Evolutionary conservation across 2,113 vertebrate species (phyloP).

Genomic region (Brachionichthys hirsutus): DNA sequence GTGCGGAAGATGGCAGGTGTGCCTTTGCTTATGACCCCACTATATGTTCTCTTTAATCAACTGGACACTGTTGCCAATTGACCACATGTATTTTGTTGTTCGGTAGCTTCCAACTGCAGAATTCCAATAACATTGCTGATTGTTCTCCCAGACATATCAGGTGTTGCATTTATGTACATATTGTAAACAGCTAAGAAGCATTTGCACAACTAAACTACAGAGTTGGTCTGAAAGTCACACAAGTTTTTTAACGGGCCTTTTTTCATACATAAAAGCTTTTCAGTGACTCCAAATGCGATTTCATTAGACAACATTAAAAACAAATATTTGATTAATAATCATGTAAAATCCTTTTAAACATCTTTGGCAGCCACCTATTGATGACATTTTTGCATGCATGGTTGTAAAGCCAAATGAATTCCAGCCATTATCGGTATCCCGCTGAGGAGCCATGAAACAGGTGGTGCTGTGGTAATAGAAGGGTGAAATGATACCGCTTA

Average conservation of each 20-base stretch:
- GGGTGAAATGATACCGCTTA: conserved; percentile 1
- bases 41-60: not conserved
- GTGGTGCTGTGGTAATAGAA: not conserved
- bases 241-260: too few relatives aligned
- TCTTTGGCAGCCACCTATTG: too few relatives aligned
- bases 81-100: conserved; percentile 8
- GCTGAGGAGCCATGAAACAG: not conserved
- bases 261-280: too few relatives aligned
- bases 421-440: not conserved
- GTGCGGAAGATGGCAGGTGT: conserved; percentile 30
- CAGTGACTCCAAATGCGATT: too few relatives aligned
- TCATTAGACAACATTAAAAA: not conserved
- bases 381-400: not conserved
- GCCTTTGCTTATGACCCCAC: too few relatives aligned
- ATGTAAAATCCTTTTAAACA: too few relatives aligned
- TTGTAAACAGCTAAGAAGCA: not conserved
- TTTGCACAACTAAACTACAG: not conserved
- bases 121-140: conserved; percentile 10
- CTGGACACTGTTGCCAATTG: conserved; percentile 15
- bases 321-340: not conserved
- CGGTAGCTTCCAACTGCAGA: conserved; percentile 6
- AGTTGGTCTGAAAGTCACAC: not conserved
- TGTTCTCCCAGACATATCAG: too few relatives aligned
- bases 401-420: not conserved
- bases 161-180: too few relatives aligned